These are phyloP conservation scores for Salarias fasciatus DNA, from an alignment of 2,797 vertebrate genomes.

Conservation along the genomic window DNA sequence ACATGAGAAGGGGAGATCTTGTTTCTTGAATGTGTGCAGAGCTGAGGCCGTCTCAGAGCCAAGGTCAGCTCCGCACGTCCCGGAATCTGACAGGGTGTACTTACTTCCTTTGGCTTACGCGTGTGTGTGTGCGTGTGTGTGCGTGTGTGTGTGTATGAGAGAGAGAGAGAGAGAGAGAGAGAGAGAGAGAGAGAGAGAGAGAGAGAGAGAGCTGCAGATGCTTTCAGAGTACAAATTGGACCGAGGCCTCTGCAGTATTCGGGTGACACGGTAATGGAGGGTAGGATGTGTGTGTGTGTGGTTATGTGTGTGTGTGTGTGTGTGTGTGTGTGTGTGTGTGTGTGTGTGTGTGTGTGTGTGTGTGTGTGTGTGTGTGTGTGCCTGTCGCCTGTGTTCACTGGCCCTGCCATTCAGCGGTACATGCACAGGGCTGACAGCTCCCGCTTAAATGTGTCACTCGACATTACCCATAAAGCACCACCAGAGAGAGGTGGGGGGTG, in stretches of 20 bases:
- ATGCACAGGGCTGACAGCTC: constrained; percentile 76
- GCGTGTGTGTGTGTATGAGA: constrained; percentile 15
- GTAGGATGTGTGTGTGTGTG: constrained; percentile 42
- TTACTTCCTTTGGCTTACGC: constrained; percentile 26
- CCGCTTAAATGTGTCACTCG: constrained; percentile 81
- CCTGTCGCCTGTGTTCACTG: constrained; percentile 58
- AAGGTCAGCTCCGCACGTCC: constrained; percentile 49
- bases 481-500: constrained; percentile 38
- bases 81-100: constrained; percentile 20
- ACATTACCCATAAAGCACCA: constrained; percentile 77
- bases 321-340: constrained; percentile 52
- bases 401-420: constrained; percentile 74
- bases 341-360: constrained; percentile 49
- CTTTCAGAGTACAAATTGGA: constrained; percentile 42
- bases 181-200: no score
- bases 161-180: no score
- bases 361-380: constrained; percentile 34
- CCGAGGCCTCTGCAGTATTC: constrained; percentile 42
- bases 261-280: constrained; percentile 54
- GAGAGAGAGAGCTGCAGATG: constrained; percentile 21
- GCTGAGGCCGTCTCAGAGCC: constrained; percentile 10
- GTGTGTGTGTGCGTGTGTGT: constrained; percentile 18
- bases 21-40: constrained; percentile 21
- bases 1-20: constrained; percentile 19
- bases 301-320: constrained; percentile 50